Base-by-base conservation (phyloP, 2,888 invertebrate genomes). In the Netelia virgata region DNA sequence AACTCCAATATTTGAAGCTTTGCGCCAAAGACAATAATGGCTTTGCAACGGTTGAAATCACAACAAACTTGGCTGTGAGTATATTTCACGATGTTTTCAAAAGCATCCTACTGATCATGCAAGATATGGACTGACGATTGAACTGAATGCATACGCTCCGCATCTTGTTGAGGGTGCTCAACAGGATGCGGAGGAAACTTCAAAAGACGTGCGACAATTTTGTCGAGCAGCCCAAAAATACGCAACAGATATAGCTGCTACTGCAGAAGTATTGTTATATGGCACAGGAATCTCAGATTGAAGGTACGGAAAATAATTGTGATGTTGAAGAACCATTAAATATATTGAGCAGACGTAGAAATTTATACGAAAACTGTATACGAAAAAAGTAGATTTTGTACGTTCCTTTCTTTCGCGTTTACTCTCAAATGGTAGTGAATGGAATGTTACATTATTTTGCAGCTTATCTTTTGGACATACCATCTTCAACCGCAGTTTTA, bases 131-230 rank as follows among this genome's bases (percentile, higher is more conserved):
- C n/a, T n/a, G n/a, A n/a, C n/a, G n/a, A n/a, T n/a, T n/a, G n/a
- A n/a, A n/a, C n/a, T n/a, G n/a, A n/a, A n/a, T n/a, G n/a, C n/a
- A n/a, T n/a, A n/a, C n/a, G n/a, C n/a, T n/a, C n/a, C n/a, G n/a
- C n/a, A n/a, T n/a, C n/a, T n/a, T n/a, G n/a, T n/a, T n/a, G n/a
- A n/a, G n/a, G n/a, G n/a, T n/a, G n/a, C 82, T 36, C 64, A 76
- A 18, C 23, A 55, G 55, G 53, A 47, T 70, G 28, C 43, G 41
- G 57, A 50, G 64, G 72, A 72, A 72, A 55, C 55, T 8, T 43
- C 70, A 47, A 75, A 79, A 79, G 18, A 28, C 74, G 75, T 55
- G 69, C 69, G 18, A n/a, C 74, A 83, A 79, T 18, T 78, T 43
- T 59, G 36, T 59, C 28, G 23, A 76, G 53, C 63, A 23, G 59